A percentile compares a stretch with the other conserved stretches of the same genome.
Evolutionary conservation across 1,140 invertebrate genomes (phyloP).

Genomic region (Megathymus violae): DNA sequence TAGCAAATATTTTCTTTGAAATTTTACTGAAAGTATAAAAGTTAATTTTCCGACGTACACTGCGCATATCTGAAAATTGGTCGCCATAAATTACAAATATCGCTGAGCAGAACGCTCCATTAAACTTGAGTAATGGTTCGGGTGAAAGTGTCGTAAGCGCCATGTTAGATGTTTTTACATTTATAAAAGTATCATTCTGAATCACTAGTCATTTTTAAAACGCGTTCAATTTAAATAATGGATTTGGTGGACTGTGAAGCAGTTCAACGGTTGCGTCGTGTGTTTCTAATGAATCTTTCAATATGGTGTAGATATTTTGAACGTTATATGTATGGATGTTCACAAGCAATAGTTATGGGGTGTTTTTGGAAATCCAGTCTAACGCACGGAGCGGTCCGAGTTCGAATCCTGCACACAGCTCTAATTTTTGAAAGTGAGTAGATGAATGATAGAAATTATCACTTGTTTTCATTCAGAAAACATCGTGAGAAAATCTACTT

Average conservation of each 20-base stretch:
- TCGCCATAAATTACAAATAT: slow-evolving; percentile 56
- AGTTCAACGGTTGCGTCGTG: no score
- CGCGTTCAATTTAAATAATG: slow-evolving; percentile 2
- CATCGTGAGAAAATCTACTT: no score
- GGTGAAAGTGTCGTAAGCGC: slow-evolving; percentile 20
- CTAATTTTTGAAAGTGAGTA: no score
- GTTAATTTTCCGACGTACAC: slow-evolving; percentile 18
- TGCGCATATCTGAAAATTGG: slow-evolving; percentile 35
- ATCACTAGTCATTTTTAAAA: slow-evolving; percentile 14
- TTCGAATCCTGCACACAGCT: no score
- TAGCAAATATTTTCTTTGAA: slow-evolving; percentile 1
- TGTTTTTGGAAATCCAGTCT: no score
- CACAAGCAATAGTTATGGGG: no score
- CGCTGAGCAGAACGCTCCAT: slow-evolving; percentile 51
- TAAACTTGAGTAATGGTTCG: slow-evolving; percentile 54
- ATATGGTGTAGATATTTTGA: no score
- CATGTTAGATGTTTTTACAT: slow-evolving; percentile 18
- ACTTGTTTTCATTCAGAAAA: no score
- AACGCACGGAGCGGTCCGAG: no score
- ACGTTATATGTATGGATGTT: no score
- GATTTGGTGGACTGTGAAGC: not conserved
- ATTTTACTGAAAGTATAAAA: slow-evolving; percentile 4
- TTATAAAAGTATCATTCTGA: slow-evolving; percentile 22
- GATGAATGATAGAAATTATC: no score
- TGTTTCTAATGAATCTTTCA: no score